These are phyloP conservation scores for Melanerpes formicivorus DNA, from an alignment of 2,113 vertebrate genomes.

Conservation along the genomic window DNA sequence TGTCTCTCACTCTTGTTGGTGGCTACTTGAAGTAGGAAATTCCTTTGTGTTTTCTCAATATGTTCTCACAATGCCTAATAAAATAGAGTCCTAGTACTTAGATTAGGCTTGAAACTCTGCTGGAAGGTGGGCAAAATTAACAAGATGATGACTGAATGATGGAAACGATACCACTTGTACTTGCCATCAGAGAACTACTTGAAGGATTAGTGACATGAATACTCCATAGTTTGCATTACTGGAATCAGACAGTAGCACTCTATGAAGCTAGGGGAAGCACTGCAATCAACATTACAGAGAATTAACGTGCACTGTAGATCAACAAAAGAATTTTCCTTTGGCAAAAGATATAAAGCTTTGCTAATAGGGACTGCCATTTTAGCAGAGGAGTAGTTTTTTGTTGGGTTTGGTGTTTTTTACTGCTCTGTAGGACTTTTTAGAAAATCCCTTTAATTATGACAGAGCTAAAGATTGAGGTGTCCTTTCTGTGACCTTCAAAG, in stretches of 20 bases:
- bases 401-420: not conserved
- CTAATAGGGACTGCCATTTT: not conserved
- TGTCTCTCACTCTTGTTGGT: not conserved
- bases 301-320: not conserved
- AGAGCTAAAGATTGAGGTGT: not conserved
- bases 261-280: not conserved
- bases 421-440: not conserved
- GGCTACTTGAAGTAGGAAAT: not conserved
- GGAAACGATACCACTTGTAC: not conserved
- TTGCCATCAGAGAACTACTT: not conserved
- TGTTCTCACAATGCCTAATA: not conserved
- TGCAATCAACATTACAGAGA: not conserved
- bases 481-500: constrained; percentile 15
- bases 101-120: not conserved
- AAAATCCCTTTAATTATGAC: not conserved
- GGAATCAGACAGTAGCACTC: not conserved
- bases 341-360: not conserved
- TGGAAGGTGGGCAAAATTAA: not conserved
- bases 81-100: not conserved
- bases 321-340: not conserved
- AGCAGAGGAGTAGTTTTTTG: not conserved
- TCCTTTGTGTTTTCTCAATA: not conserved
- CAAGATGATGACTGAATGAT: not conserved
- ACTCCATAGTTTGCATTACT: not conserved
- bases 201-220: not conserved